phyloP scores from a whole-genome alignment of 2,797 vertebrate species.

The Carcharodon carcharias region DNA sequence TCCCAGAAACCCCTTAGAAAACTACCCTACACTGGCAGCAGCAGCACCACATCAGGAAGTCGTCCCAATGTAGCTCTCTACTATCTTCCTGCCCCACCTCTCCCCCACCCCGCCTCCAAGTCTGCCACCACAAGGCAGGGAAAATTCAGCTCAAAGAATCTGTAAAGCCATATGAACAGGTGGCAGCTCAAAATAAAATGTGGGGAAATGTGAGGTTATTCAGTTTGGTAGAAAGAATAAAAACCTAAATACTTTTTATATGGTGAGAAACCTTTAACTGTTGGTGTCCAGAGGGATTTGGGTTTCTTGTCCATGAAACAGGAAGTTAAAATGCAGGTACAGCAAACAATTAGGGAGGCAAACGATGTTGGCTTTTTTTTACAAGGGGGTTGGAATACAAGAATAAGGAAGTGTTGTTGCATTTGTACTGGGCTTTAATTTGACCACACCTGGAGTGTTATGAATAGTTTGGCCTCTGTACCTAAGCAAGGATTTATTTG shows the following conservation, averaged over 20 bases:
- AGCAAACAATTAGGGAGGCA: too few relatives aligned
- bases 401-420: background rate
- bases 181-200: background rate
- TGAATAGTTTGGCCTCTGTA: background rate
- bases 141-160: background rate
- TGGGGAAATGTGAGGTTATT: background rate
- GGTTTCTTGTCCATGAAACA: background rate
- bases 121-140: background rate
- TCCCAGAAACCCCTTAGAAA: background rate
- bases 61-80: too few relatives aligned
- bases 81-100: too few relatives aligned
- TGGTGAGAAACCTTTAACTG: background rate
- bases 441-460: background rate
- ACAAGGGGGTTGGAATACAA: background rate
- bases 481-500: background rate
- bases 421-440: background rate
- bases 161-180: background rate
- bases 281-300: background rate
- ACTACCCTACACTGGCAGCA: too few relatives aligned
- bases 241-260: background rate
- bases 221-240: background rate
- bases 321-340: background rate
- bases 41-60: too few relatives aligned
- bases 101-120: too few relatives aligned
- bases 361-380: background rate